Evolutionary conservation across 1,140 invertebrate species (phyloP), one percentile per base, ranked within the genome.

Genomic region (Probaryconus sp.): DNA sequence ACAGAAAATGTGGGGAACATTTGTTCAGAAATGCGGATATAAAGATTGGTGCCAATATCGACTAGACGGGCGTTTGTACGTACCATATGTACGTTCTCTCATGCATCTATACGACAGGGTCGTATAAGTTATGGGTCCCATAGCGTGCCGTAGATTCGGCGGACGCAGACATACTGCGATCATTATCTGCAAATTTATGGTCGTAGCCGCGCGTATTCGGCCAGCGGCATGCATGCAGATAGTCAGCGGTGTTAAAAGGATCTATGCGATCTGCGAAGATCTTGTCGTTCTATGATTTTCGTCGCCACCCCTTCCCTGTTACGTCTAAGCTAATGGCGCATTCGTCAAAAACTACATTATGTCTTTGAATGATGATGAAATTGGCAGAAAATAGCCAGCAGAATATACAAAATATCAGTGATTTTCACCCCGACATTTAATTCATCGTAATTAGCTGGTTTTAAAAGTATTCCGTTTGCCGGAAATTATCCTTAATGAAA

Each of bases 181-280:
- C 84, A 85, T 86, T 86, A 86, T 86, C 84, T 79, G 76, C 68
- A 79, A 81, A 86, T 86, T 86, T 86, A 86, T 86, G 79, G 81
- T 35, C 45, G 56, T 40, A 63, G 56, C 42, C 38, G 63, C 51
- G 56, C 67, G 51, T 68, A 71, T 68, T 76, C 42, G 63, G 51
- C 63, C 50, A 55, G 20, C 51, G 61, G 55, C 60, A 37, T 67
- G 56, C 50, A 76, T 68, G 63, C 74, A 71, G 74, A 76, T 76
- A 76, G 63, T 64, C 51, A 7, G 35, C 45, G 50, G 74, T 76
- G 68, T 72, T 72, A 76, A 72, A 76, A 72, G 74, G 68, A 69
- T 71, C 63, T 21, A 40, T 11, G 24, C 40, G 73, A 76, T 76
- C 67, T 76, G 48, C 26, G 37, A 58, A 64, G 63, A 71, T 70